Base-by-base conservation (phyloP, 2,113 vertebrate species). In the Zeus faber region DNA sequence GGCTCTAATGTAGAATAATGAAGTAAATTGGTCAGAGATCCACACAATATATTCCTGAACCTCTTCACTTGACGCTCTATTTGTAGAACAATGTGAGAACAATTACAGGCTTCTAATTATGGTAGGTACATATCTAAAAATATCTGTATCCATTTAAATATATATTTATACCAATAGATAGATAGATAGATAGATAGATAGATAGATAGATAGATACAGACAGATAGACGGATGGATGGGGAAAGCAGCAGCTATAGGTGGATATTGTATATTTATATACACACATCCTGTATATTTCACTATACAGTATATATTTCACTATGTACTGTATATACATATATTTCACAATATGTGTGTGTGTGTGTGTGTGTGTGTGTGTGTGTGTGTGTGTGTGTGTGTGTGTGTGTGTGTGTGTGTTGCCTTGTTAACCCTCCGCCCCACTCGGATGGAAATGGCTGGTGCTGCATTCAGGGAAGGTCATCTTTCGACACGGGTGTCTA, bases 1-100 rank as follows among this genome's bases (percentile, higher is more conserved):
- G 86, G 90, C 91, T 82, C 89, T 95, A 95, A 96, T 96, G 93
- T 93, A 92, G 91, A 93, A 96, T 94, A 93, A 97, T 98, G 91
- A 95, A 94, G 92, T 91, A 92, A 96, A 97, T 96, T 94, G 95
- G 92, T 93, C 90, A 74, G 85, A 88, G 93, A 96, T 93, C 91
- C 89, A 89, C 89, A 88, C 91, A 91, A 91, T 94, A 92, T 96
- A 94, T 97, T 91, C 90, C 90, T 89, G 78, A 91, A 95, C 85
- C 85, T 89, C 90, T 91, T 91, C 79, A 58, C 89, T 89, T 87
- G 87, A 86, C 87, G 76, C 87, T 90, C 88, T 89, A 78, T 90
- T 91, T 91, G 88, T 31, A 10, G 50, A 83, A n/a, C n/a, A n/a
- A n/a, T n/a, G n/a, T n/a, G 85, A 64, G 82, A 87, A 88, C 87